Evolutionary conservation across 2,888 invertebrate genomes (phyloP).

Genomic region (Monoplex corrugatus): DNA sequence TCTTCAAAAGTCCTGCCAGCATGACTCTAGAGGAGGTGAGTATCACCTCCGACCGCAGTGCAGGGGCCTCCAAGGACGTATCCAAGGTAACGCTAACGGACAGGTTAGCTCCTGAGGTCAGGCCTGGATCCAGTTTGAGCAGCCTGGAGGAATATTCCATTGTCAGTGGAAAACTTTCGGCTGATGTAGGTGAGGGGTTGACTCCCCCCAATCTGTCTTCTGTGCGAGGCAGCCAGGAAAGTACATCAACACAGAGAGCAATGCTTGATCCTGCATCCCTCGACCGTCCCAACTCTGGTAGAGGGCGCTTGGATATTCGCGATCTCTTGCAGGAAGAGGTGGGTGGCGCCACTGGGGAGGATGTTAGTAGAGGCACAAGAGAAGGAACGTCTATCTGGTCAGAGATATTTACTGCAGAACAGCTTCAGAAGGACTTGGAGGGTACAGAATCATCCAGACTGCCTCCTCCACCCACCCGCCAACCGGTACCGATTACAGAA

Average conservation of each 20-base stretch:
- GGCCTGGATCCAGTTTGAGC: background rate
- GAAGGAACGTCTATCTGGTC: background rate
- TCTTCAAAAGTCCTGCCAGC: background rate
- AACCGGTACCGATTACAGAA: background rate
- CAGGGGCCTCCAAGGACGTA: background rate
- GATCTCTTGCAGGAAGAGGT: background rate
- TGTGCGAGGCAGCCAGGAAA: constrained; percentile 10
- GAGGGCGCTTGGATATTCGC: background rate
- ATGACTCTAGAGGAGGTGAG: constrained; percentile 46
- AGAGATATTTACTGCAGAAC: background rate
- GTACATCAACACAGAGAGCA: background rate
- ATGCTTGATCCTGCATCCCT: background rate
- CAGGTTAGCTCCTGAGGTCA: background rate
- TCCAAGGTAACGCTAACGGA: background rate
- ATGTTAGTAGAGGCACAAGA: background rate
- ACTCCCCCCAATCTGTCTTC: background rate
- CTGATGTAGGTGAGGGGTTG: constrained; percentile 13
- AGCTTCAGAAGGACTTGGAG: background rate
- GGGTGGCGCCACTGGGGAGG: background rate
- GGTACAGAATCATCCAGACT: background rate
- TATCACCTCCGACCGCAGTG: constrained; percentile 35
- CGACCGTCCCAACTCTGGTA: background rate
- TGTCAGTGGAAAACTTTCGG: background rate
- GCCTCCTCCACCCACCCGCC: constrained; percentile 29
- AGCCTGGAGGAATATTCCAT: constrained; percentile 30